Evolutionary conservation across 2,797 vertebrate genomes (phyloP), one percentile per base, ranked within the genome.

Genomic region (Eptatretus atami): DNA sequence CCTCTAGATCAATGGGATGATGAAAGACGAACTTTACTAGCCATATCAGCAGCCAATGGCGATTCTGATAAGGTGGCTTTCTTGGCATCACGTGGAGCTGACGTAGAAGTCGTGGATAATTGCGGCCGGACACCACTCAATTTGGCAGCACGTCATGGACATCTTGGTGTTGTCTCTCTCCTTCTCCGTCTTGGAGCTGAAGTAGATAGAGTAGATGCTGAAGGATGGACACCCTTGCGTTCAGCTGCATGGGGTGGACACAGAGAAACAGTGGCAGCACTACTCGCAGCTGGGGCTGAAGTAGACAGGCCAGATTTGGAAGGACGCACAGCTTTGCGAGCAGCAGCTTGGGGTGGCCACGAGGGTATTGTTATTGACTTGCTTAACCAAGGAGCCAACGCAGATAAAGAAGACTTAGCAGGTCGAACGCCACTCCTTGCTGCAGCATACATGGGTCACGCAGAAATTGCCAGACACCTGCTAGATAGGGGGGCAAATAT

Each of bases 161-260:
- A 99, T 64, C 92, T 88, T 65, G 93, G 96, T 75, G 88, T 90
- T 64, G 83, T 95, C 63, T 93, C 88, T 69, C 93, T 87, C 69
- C 75, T 99, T 64, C 93, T 96, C 6, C 86, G 84, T 15, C 83
- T 83, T 3, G 86, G 87, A 55, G 82, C 87, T 55, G 82, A 94
- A 12, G 83, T 95, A 65, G 86, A 96, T 70, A 90, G 95, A 72
- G 93, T 82, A 0, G 92, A 99, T 66, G 86, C 86, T 0, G 92
- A 99, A 1, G 90, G 92, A 6, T 99, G 92, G 92, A 99, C 92
- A 0, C 88, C 90, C 0, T 67, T 99, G 12, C 77, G 88, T 25
- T 94, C 92, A 0, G 90, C 92, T 1, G 90, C 87, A 0, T 95
- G 92, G 92, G 92, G 92, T 1, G 92, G 92, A 15, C 92, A 99